phyloP scores from a whole-genome alignment of 2,113 vertebrate species.

The Datnioides undecimradiatus region DNA sequence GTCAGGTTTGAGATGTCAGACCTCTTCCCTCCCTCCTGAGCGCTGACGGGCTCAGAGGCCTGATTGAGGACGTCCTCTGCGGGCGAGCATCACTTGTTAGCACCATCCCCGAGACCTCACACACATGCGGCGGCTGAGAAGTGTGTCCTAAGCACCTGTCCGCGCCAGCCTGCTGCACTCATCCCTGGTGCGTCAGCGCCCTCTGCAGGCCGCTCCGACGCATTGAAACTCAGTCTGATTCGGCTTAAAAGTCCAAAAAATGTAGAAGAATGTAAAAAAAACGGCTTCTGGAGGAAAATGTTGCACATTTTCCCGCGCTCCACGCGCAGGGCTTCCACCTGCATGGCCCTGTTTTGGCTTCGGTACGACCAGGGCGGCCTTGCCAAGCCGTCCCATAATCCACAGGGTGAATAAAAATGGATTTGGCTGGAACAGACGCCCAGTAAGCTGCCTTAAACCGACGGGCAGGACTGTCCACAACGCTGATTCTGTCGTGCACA shows the following conservation, averaged over 20 bases:
- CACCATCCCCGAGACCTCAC: slow-evolving; percentile 63
- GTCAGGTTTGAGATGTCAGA: background rate
- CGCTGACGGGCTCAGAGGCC: slow-evolving; percentile 7
- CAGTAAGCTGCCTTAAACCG: slow-evolving; percentile 69
- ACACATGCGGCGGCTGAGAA: slow-evolving; percentile 65
- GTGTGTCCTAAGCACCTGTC: slow-evolving; percentile 43
- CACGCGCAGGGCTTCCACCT: slow-evolving; percentile 40
- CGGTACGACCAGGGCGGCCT: background rate
- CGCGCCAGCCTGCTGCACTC: slow-evolving; percentile 8
- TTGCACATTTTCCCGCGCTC: slow-evolving; percentile 3
- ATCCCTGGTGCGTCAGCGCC: slow-evolving; percentile 59
- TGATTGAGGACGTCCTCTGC: slow-evolving; percentile 41
- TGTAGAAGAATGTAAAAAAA: background rate
- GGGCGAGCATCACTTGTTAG: slow-evolving; percentile 55
- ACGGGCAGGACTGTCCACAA: slow-evolving; percentile 45
- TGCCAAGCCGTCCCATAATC: slow-evolving; percentile 65
- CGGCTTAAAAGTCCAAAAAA: background rate
- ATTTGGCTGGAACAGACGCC: slow-evolving; percentile 66
- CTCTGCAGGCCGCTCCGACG: slow-evolving; percentile 58
- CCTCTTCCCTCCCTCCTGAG: background rate
- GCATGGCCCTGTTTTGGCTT: slow-evolving; percentile 41
- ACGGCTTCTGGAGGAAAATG: background rate
- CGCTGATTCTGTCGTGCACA: slow-evolving; percentile 34
- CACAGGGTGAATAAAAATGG: slow-evolving; percentile 76
- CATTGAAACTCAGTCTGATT: background rate